A percentile compares a stretch with the other conserved stretches of the same genome.
phyloP scores from a whole-genome alignment of 2,888 invertebrate species.

The Dendrolimus pini region DNA sequence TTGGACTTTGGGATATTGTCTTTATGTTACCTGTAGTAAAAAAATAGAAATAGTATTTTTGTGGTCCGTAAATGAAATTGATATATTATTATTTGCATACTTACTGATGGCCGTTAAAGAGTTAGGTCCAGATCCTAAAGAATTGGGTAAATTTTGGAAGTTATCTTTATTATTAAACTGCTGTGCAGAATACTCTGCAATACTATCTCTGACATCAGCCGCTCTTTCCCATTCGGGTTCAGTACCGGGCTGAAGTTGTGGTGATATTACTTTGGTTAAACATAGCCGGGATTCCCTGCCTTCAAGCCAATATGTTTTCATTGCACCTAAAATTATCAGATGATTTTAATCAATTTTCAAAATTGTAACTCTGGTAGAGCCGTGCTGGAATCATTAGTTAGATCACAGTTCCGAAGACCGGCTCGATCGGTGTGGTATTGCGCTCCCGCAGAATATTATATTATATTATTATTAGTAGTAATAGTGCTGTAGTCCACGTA shows the following conservation, averaged over 20 bases:
- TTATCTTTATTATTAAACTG: slow-evolving; percentile 45
- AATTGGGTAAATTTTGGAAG: slow-evolving; percentile 34
- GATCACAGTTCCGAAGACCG: no score
- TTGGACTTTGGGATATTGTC: slow-evolving; percentile 19
- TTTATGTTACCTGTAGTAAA: slow-evolving; percentile 29
- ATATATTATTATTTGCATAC: background rate
- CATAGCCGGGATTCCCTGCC: slow-evolving; percentile 82
- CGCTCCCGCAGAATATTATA: no score
- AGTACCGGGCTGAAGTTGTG: slow-evolving; percentile 54
- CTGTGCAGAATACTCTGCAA: slow-evolving; percentile 60
- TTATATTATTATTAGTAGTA: no score
- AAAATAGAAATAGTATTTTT: no score
- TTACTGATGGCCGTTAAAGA: slow-evolving; percentile 21
- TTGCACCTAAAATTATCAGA: slow-evolving; percentile 73
- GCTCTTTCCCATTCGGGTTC: slow-evolving; percentile 67
- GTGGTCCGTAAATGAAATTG: no score
- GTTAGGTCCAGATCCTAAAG: slow-evolving; percentile 36
- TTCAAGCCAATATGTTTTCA: slow-evolving; percentile 94
- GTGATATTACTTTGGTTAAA: slow-evolving; percentile 56
- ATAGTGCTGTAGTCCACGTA: background rate
- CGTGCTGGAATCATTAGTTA: no score
- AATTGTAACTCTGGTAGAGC: no score
- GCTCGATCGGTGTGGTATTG: no score
- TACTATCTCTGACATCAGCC: slow-evolving; percentile 61
- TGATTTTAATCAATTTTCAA: background rate